phyloP scores from a whole-genome alignment of 2,888 invertebrate species.

The Andrena fulva region DNA sequence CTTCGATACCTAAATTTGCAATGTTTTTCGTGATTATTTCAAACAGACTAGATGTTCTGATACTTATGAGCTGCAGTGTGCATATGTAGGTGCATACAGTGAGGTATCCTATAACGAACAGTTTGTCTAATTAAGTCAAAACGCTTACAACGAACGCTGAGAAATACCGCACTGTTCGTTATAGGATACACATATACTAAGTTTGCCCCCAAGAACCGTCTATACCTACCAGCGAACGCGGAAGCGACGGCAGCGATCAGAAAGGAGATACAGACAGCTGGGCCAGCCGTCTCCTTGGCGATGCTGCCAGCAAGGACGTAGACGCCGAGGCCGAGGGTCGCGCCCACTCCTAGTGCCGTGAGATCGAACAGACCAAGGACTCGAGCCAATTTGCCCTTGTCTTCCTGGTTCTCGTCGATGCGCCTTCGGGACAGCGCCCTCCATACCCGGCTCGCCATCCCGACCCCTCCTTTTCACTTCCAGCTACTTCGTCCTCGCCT shows the following conservation, averaged over 20 bases:
- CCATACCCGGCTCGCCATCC: conserved; percentile 78
- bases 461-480: conserved; percentile 11
- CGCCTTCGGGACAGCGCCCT: conserved; percentile 85
- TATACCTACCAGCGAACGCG: conserved; percentile 92
- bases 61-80: too few relatives aligned
- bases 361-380: conserved; percentile 94
- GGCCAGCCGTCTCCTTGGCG: conserved; percentile 94
- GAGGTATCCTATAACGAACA: too few relatives aligned
- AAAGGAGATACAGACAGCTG: conserved; percentile 96
- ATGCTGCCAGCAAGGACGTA: conserved; percentile 97
- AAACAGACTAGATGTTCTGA: too few relatives aligned
- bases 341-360: conserved; percentile 94
- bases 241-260: conserved; percentile 96
- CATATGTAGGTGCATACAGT: too few relatives aligned
- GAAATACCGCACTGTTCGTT: too few relatives aligned
- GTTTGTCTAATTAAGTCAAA: too few relatives aligned
- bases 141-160: too few relatives aligned
- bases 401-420: conserved; percentile 79
- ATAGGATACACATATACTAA: too few relatives aligned
- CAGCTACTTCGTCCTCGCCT: conserved; percentile 4
- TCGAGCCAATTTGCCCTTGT: conserved; percentile 86
- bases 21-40: too few relatives aligned
- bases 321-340: conserved; percentile 96
- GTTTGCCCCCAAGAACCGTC: not conserved
- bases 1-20: too few relatives aligned